Evolutionary conservation across 2,797 vertebrate species (phyloP).

Genomic region (Acanthornis magna): DNA sequence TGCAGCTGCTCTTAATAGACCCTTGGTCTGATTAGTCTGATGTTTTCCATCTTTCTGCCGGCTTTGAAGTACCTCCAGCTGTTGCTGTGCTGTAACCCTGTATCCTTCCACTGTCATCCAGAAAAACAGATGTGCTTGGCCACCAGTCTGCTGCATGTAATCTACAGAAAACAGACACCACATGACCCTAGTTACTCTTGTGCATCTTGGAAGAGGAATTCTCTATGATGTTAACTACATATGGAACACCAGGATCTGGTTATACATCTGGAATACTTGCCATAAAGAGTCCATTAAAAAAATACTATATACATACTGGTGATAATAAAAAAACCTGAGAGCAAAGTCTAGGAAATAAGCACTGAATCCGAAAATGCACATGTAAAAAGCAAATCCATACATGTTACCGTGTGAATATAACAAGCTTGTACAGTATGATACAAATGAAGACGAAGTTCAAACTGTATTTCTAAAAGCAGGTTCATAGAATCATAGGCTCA

Average conservation of each 20-base stretch:
- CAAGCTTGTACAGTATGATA: background rate
- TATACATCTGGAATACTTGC: background rate
- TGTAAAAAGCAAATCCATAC: background rate
- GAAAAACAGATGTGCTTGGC: slow-evolving; percentile 97
- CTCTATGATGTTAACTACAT: background rate
- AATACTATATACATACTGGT: background rate
- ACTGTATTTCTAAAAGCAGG: background rate
- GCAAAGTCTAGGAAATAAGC: background rate
- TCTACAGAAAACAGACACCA: slow-evolving; percentile 75
- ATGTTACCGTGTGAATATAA: rapidly evolving
- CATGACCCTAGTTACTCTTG: background rate
- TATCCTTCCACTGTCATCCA: slow-evolving; percentile 99
- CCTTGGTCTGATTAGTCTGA: slow-evolving; percentile 92
- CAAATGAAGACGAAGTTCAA: background rate
- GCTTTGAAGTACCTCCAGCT: slow-evolving; percentile 89
- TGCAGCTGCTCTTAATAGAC: slow-evolving; percentile 90
- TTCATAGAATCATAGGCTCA: background rate
- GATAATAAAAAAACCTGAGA: background rate
- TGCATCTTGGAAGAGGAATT: background rate
- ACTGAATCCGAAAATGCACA: background rate
- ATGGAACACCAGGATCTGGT: background rate
- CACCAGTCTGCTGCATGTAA: slow-evolving; percentile 97
- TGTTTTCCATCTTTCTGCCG: slow-evolving; percentile 90
- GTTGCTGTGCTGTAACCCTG: slow-evolving; percentile 96
- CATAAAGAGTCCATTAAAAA: background rate